Base-by-base conservation (phyloP, 2,113 vertebrate genomes). In the Megaptera novaeangliae region DNA sequence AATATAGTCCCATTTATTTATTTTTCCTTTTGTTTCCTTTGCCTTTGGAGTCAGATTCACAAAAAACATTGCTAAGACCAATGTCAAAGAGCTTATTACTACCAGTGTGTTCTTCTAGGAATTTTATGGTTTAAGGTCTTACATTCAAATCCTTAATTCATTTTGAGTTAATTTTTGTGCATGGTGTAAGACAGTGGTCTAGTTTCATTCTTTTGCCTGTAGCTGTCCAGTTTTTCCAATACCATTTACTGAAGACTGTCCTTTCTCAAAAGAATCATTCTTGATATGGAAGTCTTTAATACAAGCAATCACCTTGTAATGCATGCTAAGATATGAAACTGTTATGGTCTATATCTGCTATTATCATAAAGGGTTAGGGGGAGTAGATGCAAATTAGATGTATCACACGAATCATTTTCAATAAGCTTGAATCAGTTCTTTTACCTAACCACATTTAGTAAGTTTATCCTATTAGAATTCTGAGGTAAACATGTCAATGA, bases 391-490 rank as follows among this genome's bases (percentile, higher is more conserved):
- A 92, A 89, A 96, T 41, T 66, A 72, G 59, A 66, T 82, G 17
- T 44, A 81, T 39, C 57, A 61, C 2, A 49, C 5, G 4, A 94
- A 68, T 68, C 31, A 68, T 63, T 88, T 69, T 85, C 66, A 88
- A 21, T 41, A 81, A 87, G 59, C n/a, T 1, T 84, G 44, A 87
- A 78, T 88, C 69, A 64, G 11, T 83, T 93, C 88, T 75, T 95
- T 78, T 72, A 74, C 27, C n/a, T 84, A 88, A 68, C 36, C 52
- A 44, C 41, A 57, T 29, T 72, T 91, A 95, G 25, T 74, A 87
- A 92, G 75, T 98, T 96, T 91, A 89, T 88, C 71, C 34, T 88
- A 72, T 15, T 52, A 97, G 66, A 80, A 96, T 68, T 78, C 52
- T 84, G 72, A 94, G 66, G 69, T 95, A 98, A 90, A 90, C 46